phyloP scores from a whole-genome alignment of 2,113 vertebrate species.

The Sorex araneus region DNA sequence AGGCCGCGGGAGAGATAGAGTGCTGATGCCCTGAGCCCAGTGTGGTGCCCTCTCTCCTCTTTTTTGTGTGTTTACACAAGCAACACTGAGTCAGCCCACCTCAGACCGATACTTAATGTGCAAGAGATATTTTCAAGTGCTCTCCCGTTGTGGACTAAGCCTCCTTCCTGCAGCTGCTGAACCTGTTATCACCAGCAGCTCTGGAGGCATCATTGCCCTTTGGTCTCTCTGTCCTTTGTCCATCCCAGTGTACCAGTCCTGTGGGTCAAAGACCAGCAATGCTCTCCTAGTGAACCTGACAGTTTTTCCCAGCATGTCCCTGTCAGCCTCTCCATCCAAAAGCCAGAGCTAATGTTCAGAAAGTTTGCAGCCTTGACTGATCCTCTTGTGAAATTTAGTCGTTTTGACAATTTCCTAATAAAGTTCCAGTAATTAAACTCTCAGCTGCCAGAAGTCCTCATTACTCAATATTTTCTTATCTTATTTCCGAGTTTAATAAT shows the following conservation, averaged over 20 bases:
- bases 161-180: background rate
- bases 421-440: constrained; percentile 58
- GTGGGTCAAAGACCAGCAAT: background rate
- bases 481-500: background rate
- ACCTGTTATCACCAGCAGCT: background rate
- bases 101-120: background rate
- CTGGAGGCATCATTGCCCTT: background rate
- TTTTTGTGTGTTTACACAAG: too few relatives aligned
- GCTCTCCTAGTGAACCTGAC: background rate
- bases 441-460: background rate
- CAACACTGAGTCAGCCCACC: background rate
- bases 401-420: constrained; percentile 54
- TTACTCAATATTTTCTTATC: background rate
- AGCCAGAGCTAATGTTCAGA: background rate
- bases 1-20: too few relatives aligned
- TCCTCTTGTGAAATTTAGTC: constrained; percentile 65
- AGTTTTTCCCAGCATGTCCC: background rate
- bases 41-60: too few relatives aligned
- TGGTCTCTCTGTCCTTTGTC: background rate
- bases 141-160: background rate
- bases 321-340: background rate
- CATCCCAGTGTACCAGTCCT: background rate
- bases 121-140: rapidly evolving
- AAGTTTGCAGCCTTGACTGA: background rate
- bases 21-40: too few relatives aligned